Evolutionary conservation across 1,140 invertebrate genomes (phyloP), one percentile per base, ranked within the genome.

Genomic region (Scaptomyza pallida): DNA sequence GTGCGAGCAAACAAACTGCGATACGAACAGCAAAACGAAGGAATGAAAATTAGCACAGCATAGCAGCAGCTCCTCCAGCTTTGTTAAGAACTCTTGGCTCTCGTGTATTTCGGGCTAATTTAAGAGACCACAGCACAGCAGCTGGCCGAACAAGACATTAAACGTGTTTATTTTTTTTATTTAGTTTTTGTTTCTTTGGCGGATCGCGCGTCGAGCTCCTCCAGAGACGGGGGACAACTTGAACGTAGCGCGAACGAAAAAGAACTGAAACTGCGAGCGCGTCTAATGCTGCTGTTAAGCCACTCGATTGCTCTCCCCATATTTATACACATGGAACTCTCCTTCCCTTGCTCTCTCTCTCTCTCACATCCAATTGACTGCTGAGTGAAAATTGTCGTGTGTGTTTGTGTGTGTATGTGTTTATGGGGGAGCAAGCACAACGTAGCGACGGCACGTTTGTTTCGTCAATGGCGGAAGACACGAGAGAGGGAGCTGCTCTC

Each of bases 181-280:
- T 37, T 21, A 4, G 2, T 30, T 30, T 30, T 30, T 30, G 26
- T 30, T 72, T 67, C 44, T 56, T 65, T 50, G 56, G 68, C 65
- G 57, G 57, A 51, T 47, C 62, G 71, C 67, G 80, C 70, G 51
- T 57, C 44, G 56, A 45, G 44, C 59, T 72, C 43, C 47, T 40
- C 76, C 72, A 33, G 35, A 45, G 47, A 43, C 13, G 16, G 15
- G 6, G 33, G 6, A 63, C 33, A 60, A 88, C 81, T 55, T 70
- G 56, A 48, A 41, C 61, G 64, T 55, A 77, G 55, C 65, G 62
- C 81, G 74, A 68, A 77, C 70, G 59, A 78, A 76, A 64, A 75
- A 86, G 77, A 86, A 86, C 77, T 85, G 73, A 83, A 72, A 71
- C 37, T 67, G 62, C 16, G 44, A 71, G 54, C 54, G 51, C 57